phyloP scores from a whole-genome alignment of 2,888 invertebrate genomes.

The Dynastes maya region DNA sequence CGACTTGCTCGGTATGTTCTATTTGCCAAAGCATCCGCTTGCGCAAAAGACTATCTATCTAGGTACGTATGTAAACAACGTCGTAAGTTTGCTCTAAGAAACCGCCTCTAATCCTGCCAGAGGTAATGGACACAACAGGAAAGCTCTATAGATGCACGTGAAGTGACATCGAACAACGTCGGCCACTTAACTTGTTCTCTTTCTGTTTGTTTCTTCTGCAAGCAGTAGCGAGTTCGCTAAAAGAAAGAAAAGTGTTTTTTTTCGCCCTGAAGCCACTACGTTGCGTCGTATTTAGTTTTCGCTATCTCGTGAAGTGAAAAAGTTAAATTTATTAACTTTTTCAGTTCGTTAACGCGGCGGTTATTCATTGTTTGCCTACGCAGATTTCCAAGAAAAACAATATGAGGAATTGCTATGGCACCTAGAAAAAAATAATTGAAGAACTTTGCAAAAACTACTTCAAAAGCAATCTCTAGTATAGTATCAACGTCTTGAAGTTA shows the following conservation, averaged over 20 bases:
- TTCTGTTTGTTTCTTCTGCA: slow-evolving; percentile 49
- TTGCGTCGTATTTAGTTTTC: slow-evolving; percentile 20
- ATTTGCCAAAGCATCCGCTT: slow-evolving; percentile 30
- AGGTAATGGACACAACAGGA: slow-evolving; percentile 52
- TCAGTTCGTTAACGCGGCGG: neutral
- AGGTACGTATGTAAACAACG: slow-evolving; percentile 48
- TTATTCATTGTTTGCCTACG: slow-evolving; percentile 2
- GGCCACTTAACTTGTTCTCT: slow-evolving; percentile 51
- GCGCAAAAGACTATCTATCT: slow-evolving; percentile 41
- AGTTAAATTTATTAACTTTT: slow-evolving; percentile 21
- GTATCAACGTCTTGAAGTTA: too few relatives aligned
- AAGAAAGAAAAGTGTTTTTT: slow-evolving; percentile 21
- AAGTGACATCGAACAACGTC: slow-evolving; percentile 30
- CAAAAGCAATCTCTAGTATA: too few relatives aligned
- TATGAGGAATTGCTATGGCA: too few relatives aligned
- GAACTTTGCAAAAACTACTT: too few relatives aligned
- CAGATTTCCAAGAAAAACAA: neutral
- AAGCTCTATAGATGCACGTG: slow-evolving; percentile 49
- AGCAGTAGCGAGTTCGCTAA: slow-evolving; percentile 32
- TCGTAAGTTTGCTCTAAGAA: slow-evolving; percentile 47
- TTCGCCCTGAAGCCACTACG: neutral
- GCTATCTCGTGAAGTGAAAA: slow-evolving; percentile 21
- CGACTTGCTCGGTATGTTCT: slow-evolving; percentile 13
- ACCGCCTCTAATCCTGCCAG: slow-evolving; percentile 52
- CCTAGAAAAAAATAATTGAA: too few relatives aligned